Evolutionary conservation across 2,113 vertebrate species (phyloP).

Genomic region (Amblyopsis rosae): DNA sequence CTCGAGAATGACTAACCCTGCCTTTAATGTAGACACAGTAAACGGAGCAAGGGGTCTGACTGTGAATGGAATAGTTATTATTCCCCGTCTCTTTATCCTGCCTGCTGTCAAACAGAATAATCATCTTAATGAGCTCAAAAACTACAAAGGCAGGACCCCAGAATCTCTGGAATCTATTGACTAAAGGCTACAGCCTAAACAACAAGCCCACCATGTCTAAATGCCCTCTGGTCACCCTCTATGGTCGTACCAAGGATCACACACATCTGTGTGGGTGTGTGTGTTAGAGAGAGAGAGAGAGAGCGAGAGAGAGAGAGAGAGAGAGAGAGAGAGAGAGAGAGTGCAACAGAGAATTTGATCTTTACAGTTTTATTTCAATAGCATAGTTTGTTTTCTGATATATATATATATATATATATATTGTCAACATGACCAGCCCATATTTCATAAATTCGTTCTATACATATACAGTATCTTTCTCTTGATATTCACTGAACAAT

Average conservation of each 20-base stretch:
- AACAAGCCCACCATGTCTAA: slow-evolving; percentile 44
- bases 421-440: too few relatives aligned
- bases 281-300: slow-evolving; percentile 4
- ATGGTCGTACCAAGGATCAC: slow-evolving; percentile 28
- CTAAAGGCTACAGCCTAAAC: slow-evolving; percentile 44
- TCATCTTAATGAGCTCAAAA: slow-evolving; percentile 65
- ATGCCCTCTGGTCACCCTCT: slow-evolving; percentile 43
- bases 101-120: slow-evolving; percentile 60
- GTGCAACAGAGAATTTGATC: too few relatives aligned
- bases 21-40: too few relatives aligned
- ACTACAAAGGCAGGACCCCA: slow-evolving; percentile 58
- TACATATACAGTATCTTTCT: too few relatives aligned
- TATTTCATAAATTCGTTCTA: too few relatives aligned
- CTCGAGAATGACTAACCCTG: too few relatives aligned
- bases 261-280: slow-evolving; percentile 12
- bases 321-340: neutral
- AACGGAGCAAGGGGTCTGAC: neutral
- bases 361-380: too few relatives aligned
- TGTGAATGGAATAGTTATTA: neutral
- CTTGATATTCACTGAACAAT: too few relatives aligned
- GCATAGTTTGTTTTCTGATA: neutral
- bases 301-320: slow-evolving; percentile 9
- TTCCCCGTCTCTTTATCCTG: slow-evolving; percentile 51
- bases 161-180: slow-evolving; percentile 48
- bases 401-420: too few relatives aligned